Evolutionary conservation across 2,888 invertebrate genomes (phyloP).

Genomic region (Diarsia rubi): DNA sequence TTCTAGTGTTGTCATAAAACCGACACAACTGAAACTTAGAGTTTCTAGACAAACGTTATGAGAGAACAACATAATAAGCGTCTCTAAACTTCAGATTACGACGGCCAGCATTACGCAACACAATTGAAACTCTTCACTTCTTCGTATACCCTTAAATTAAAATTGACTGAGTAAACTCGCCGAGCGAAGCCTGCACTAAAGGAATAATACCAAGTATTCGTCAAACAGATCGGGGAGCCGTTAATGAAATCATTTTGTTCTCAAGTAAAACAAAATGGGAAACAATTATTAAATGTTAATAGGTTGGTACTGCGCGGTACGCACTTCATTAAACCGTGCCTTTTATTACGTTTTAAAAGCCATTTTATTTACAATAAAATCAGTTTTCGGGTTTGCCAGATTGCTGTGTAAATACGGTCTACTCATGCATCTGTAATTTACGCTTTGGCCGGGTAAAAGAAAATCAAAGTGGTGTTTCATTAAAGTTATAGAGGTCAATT

Average conservation of each 20-base stretch:
- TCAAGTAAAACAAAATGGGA: slow-evolving; percentile 74
- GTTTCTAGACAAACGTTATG: background rate
- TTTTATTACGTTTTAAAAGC: slow-evolving; percentile 68
- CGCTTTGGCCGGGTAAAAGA: slow-evolving; percentile 34
- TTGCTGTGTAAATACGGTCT: slow-evolving; percentile 62
- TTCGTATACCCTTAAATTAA: slow-evolving; percentile 60
- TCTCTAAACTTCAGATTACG: slow-evolving; percentile 8
- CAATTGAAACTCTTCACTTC: slow-evolving; percentile 38
- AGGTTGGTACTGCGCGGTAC: slow-evolving; percentile 59
- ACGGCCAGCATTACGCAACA: slow-evolving; percentile 41
- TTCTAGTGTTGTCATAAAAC: background rate
- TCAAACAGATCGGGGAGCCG: slow-evolving; percentile 71
- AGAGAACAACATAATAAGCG: slow-evolving; percentile 7
- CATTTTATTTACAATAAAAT: slow-evolving; percentile 67
- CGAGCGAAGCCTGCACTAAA: slow-evolving; percentile 66
- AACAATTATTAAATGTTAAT: slow-evolving; percentile 74
- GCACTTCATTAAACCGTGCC: slow-evolving; percentile 67
- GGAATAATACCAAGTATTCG: slow-evolving; percentile 72
- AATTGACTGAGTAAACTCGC: slow-evolving; percentile 65
- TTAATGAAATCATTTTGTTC: slow-evolving; percentile 77
- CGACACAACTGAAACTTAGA: background rate
- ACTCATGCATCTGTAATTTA: slow-evolving; percentile 59
- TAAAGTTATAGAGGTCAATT: slow-evolving; percentile 39
- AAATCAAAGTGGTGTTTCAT: slow-evolving; percentile 51
- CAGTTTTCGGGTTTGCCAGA: slow-evolving; percentile 56